These are phyloP conservation scores for Centruroides sculpturatus DNA, from an alignment of 1,140 invertebrate species.

Conservation along the genomic window DNA sequence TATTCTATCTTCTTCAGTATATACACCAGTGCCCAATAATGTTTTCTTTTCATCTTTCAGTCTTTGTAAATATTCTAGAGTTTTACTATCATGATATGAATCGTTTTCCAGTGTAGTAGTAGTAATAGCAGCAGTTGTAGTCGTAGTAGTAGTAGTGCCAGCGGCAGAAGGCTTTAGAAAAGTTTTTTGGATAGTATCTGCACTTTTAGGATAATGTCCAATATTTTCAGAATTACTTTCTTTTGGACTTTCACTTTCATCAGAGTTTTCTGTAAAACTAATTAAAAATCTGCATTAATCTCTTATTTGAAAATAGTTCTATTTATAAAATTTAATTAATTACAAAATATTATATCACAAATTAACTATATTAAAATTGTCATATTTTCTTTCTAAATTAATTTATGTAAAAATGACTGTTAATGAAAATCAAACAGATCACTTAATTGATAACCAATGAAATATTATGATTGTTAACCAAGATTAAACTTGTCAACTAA, in stretches of 20 bases:
- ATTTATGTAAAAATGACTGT: too few species aligned
- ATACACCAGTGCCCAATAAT: slow-evolving; percentile 1
- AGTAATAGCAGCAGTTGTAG: background rate
- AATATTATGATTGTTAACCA: too few species aligned
- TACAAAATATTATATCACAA: too few species aligned
- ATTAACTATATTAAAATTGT: too few species aligned
- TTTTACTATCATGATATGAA: background rate
- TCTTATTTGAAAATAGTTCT: background rate
- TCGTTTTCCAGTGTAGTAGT: slow-evolving; percentile 6
- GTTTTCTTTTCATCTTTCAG: slow-evolving; percentile 5
- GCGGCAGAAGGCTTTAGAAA: background rate
- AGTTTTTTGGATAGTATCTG: background rate
- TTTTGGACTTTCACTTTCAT: background rate
- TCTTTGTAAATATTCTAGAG: background rate
- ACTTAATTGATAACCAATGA: too few species aligned
- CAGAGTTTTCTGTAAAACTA: background rate
- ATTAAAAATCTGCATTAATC: background rate
- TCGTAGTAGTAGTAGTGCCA: background rate
- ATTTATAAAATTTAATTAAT: background rate
- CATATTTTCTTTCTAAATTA: too few species aligned
- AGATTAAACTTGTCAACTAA: too few species aligned
- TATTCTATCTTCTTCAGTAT: slow-evolving; percentile 8
- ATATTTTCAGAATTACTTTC: background rate
- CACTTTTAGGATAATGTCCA: background rate
- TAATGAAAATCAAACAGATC: too few species aligned